These are phyloP conservation scores for Saimiri boliviensis DNA, from an alignment of 2,113 vertebrate genomes.

Conservation along the genomic window DNA sequence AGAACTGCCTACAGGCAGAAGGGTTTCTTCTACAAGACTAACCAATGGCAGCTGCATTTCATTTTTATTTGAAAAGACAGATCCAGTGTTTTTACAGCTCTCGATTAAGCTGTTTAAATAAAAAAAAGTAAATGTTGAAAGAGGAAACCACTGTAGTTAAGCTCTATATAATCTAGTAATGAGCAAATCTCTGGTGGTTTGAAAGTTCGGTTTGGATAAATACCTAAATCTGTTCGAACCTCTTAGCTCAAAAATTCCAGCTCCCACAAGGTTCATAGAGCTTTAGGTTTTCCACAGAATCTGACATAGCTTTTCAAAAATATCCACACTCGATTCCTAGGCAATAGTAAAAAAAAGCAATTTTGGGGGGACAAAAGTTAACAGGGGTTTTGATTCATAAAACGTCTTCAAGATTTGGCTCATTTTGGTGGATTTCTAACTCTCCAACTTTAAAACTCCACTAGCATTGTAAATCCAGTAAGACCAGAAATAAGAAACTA, in stretches of 20 bases:
- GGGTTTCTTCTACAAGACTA: conserved; percentile 38
- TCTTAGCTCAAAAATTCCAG: conserved; percentile 59
- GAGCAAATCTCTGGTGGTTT: conserved; percentile 56
- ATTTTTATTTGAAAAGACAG: conserved; percentile 71
- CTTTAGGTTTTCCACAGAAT: conserved; percentile 55
- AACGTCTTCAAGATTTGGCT: conserved; percentile 22
- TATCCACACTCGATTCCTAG: conserved; percentile 31
- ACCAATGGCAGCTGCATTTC: conserved; percentile 52
- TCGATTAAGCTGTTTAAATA: conserved; percentile 70
- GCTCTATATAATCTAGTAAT: conserved; percentile 62
- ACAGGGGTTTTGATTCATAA: conserved; percentile 42
- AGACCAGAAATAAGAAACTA: background rate
- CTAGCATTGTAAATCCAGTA: background rate
- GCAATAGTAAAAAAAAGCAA: conserved; percentile 40
- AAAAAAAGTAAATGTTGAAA: conserved; percentile 75
- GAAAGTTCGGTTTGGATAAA: conserved; percentile 63
- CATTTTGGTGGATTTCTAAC: conserved; percentile 30
- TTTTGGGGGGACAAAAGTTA: background rate
- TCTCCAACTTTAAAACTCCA: conserved; percentile 34
- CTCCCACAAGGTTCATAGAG: conserved; percentile 35
- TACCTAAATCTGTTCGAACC: conserved; percentile 59
- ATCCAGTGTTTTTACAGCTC: conserved; percentile 67
- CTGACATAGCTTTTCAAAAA: conserved; percentile 57
- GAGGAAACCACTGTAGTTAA: conserved; percentile 68
- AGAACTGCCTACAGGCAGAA: background rate